phyloP scores from a whole-genome alignment of 2,113 vertebrate genomes.

The Atlantisia rogersi region DNA sequence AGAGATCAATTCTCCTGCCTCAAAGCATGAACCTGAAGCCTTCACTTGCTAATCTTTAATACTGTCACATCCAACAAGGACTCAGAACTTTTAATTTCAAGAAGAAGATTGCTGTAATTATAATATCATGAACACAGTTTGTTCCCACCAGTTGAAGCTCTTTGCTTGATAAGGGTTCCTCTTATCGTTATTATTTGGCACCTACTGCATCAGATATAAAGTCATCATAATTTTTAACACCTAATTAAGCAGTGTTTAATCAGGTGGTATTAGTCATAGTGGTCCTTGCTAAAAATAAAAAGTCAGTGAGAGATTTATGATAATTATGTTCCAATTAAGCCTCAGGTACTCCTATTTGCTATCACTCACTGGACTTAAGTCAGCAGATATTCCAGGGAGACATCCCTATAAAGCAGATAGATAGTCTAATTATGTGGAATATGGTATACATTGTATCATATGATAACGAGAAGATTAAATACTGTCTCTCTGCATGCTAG shows the following conservation, averaged over 20 bases:
- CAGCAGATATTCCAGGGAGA: neutral
- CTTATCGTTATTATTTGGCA: neutral
- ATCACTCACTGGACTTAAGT: neutral
- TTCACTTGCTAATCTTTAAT: neutral
- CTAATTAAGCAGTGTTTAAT: constrained; percentile 40
- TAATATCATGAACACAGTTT: neutral
- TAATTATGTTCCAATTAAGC: neutral
- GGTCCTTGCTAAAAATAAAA: constrained; percentile 21
- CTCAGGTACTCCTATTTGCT: neutral
- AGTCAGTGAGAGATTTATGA: neutral
- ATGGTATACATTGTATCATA: neutral
- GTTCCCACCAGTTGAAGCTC: neutral
- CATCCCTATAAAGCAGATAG: neutral
- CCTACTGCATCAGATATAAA: neutral
- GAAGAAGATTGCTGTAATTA: neutral
- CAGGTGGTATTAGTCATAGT: constrained; percentile 21
- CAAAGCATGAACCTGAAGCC: neutral
- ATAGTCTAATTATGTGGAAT: constrained; percentile 1
- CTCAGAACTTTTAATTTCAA: neutral
- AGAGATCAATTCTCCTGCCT: neutral
- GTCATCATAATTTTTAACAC: constrained; percentile 21
- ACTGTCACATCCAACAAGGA: neutral
- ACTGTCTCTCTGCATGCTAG: neutral
- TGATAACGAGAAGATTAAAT: neutral
- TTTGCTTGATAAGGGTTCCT: neutral